A percentile compares a stretch with the other conserved stretches of the same genome.
phyloP scores from a whole-genome alignment of 2,888 invertebrate genomes.

The Drosophila demipolita region DNA sequence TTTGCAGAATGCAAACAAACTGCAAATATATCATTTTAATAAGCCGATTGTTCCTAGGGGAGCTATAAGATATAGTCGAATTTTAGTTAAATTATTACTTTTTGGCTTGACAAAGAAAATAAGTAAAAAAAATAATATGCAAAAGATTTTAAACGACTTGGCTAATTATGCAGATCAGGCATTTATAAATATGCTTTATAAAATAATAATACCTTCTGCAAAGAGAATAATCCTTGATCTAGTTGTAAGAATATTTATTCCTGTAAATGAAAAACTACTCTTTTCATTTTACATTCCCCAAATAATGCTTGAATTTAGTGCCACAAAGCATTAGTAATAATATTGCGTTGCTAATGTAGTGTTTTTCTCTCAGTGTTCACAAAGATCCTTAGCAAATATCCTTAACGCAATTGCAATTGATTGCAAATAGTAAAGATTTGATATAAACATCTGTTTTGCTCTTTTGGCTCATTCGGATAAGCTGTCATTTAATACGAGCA shows the following conservation, averaged over 20 bases:
- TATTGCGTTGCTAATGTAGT: background rate
- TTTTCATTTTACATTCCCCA: background rate
- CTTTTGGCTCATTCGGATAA: constrained; percentile 18
- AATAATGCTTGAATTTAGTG: background rate
- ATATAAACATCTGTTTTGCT: background rate
- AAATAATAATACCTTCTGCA: too few species aligned
- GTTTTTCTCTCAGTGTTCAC: background rate
- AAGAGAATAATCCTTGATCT: background rate
- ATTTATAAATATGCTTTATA: background rate
- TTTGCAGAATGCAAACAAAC: background rate
- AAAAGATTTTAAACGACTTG: background rate
- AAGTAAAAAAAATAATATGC: too few species aligned
- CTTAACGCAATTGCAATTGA: background rate
- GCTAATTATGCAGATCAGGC: background rate
- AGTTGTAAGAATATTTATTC: background rate
- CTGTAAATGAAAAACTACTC: background rate
- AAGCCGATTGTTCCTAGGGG: background rate
- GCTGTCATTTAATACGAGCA: constrained; percentile 46
- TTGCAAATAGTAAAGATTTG: background rate
- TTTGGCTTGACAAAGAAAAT: background rate
- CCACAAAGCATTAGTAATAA: background rate
- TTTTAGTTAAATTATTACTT: background rate
- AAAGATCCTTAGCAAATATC: background rate
- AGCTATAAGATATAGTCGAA: background rate
- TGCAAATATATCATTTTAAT: background rate